phyloP scores from a whole-genome alignment of 2,888 invertebrate species.

The Apantesis nais region DNA sequence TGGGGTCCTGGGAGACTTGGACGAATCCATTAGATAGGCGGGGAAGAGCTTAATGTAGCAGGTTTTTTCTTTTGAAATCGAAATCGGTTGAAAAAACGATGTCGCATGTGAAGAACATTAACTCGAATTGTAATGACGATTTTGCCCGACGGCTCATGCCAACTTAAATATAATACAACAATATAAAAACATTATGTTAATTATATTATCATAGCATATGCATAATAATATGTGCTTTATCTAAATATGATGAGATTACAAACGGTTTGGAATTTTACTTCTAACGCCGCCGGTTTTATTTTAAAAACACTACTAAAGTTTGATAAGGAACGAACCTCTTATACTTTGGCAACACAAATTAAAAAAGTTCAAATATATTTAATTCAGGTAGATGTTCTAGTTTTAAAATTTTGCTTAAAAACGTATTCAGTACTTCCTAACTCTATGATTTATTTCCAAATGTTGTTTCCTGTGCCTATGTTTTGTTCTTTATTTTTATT shows the following conservation, averaged over 20 bases:
- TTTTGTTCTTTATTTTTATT: constrained; percentile 37
- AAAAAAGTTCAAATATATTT: neutral
- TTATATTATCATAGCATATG: constrained; percentile 24
- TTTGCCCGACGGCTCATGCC: constrained; percentile 43
- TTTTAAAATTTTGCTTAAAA: constrained; percentile 12
- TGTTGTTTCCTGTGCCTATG: constrained; percentile 19
- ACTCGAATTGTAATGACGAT: constrained; percentile 68
- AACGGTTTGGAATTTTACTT: constrained; percentile 23
- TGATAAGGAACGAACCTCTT: neutral
- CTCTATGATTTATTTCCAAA: neutral
- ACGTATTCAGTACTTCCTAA: neutral
- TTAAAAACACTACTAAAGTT: neutral
- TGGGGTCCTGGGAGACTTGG: constrained; percentile 83
- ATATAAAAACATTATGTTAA: constrained; percentile 17
- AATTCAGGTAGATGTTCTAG: neutral
- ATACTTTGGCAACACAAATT: neutral
- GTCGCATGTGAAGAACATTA: constrained; percentile 68
- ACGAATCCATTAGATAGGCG: constrained; percentile 84
- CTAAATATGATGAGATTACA: neutral
- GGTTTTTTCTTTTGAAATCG: constrained; percentile 68
- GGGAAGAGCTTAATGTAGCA: constrained; percentile 78
- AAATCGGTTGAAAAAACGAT: constrained; percentile 65
- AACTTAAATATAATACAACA: constrained; percentile 14
- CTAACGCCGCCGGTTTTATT: neutral
- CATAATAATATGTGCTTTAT: constrained; percentile 28